Evolutionary conservation across 2,113 vertebrate genomes (phyloP).

Genomic region (Tachysurus fulvidraco): DNA sequence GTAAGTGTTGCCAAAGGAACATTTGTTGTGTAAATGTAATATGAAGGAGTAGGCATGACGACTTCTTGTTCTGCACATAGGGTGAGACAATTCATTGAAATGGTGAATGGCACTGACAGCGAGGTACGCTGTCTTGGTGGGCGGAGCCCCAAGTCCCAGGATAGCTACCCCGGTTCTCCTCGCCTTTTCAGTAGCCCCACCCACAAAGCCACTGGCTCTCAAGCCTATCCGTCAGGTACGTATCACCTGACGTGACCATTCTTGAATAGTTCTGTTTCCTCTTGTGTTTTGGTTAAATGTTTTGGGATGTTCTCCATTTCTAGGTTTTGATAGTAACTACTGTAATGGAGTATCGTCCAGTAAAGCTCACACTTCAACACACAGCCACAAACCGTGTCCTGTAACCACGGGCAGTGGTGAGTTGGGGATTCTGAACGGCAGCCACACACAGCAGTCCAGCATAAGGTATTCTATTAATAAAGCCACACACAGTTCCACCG

Average conservation of each 20-base stretch:
- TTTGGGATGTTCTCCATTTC: constrained; percentile 13
- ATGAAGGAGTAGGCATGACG: background rate
- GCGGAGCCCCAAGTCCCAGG: constrained; percentile 98
- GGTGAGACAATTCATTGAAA: constrained; percentile 99
- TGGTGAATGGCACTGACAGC: constrained; percentile 99
- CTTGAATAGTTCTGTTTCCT: background rate
- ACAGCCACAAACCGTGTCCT: constrained; percentile 88
- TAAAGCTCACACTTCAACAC: constrained; percentile 84
- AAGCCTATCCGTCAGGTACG: constrained; percentile 83
- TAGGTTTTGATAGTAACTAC: constrained; percentile 91
- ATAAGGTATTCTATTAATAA: constrained; percentile 76
- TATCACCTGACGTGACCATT: background rate
- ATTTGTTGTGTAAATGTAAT: background rate
- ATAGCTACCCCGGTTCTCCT: constrained; percentile 92
- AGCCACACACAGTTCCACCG: background rate
- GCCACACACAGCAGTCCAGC: constrained; percentile 82
- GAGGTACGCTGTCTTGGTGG: constrained; percentile 96
- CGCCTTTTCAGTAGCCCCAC: constrained; percentile 89
- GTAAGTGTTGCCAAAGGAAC: constrained; percentile 70
- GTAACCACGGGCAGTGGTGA: constrained; percentile 81
- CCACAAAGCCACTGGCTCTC: constrained; percentile 85
- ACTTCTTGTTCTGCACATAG: constrained; percentile 62
- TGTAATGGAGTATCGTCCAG: constrained; percentile 94
- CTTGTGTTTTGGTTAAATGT: background rate
- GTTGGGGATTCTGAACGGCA: constrained; percentile 89